phyloP scores from a whole-genome alignment of 2,888 invertebrate species.

The Cremastinae sp. region DNA sequence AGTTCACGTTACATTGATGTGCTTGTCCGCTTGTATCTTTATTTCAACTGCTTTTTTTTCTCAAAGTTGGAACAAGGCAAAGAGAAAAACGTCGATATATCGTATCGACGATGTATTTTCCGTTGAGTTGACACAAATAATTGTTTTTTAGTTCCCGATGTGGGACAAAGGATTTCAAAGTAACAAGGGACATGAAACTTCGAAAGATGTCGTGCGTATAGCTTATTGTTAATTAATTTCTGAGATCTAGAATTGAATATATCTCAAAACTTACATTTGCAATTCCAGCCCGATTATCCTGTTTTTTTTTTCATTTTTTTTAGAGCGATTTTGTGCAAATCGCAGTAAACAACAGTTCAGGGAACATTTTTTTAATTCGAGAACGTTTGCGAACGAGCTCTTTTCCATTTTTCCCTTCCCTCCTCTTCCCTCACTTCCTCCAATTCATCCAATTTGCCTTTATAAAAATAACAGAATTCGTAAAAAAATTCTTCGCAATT shows the following conservation, averaged over 20 bases:
- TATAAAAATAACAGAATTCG: conserved; percentile 33
- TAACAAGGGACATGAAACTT: conserved; percentile 5
- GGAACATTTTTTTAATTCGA: conserved; percentile 15
- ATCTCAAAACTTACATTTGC: conserved; percentile 28
- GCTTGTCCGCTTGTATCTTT: neutral
- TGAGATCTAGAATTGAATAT: conserved; percentile 41
- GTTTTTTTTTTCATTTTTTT: conserved; percentile 2
- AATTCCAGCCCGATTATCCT: conserved; percentile 14
- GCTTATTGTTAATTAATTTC: conserved; percentile 52
- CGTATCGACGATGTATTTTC: too few relatives aligned
- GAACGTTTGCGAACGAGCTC: conserved; percentile 24
- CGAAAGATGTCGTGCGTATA: conserved; percentile 33
- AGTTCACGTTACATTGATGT: conserved; percentile 22
- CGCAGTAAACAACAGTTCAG: conserved; percentile 29
- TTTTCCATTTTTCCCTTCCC: conserved; percentile 8
- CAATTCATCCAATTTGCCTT: conserved; percentile 6
- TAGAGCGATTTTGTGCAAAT: conserved; percentile 13
- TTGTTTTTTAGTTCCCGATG: neutral
- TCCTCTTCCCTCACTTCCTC: neutral
- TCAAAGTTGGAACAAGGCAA: neutral
- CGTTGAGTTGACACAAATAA: neutral
- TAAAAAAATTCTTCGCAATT: conserved; percentile 33
- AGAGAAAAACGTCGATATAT: neutral
- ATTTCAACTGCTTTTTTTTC: neutral
- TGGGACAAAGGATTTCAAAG: conserved; percentile 25